A percentile compares a stretch with the other conserved stretches of the same genome.
These are phyloP conservation scores for Lomographa bimaculata DNA, from an alignment of 2,888 invertebrate species.

Conservation along the genomic window DNA sequence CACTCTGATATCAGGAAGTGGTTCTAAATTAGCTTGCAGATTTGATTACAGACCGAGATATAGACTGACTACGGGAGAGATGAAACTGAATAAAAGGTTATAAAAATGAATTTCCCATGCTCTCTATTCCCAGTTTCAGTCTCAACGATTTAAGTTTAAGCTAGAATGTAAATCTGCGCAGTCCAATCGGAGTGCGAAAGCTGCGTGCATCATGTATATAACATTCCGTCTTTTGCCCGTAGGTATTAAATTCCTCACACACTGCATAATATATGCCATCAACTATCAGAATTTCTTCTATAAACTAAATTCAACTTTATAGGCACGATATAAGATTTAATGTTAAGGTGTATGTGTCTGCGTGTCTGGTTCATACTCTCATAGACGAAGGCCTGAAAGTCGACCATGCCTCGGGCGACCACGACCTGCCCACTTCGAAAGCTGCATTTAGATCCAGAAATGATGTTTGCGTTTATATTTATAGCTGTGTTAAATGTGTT, in stretches of 20 bases:
- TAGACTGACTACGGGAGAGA: no score
- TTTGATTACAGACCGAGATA: no score
- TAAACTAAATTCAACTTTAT: slow-evolving; percentile 5
- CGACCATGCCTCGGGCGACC: slow-evolving; percentile 61
- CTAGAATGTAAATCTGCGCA: slow-evolving; percentile 8
- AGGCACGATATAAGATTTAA: slow-evolving; percentile 2
- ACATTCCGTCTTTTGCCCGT: slow-evolving; percentile 15
- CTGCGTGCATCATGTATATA: slow-evolving; percentile 26
- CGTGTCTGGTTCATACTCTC: slow-evolving; percentile 50
- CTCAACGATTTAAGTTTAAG: slow-evolving; percentile 5
- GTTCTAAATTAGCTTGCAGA: no score
- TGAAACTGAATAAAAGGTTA: no score
- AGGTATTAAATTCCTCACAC: slow-evolving; percentile 26
- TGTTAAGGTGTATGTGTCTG: slow-evolving; percentile 17
- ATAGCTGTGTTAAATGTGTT: slow-evolving; percentile 36
- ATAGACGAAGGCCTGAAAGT: slow-evolving; percentile 52
- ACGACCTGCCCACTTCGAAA: slow-evolving; percentile 60
- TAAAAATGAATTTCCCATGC: no score
- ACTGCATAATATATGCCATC: slow-evolving; percentile 7
- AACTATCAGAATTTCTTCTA: neutral
- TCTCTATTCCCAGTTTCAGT: no score
- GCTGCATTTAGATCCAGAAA: slow-evolving; percentile 40
- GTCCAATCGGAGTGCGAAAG: slow-evolving; percentile 20
- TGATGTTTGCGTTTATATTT: slow-evolving; percentile 43
- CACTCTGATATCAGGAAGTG: no score